Evolutionary conservation across 2,888 invertebrate species (phyloP).

Genomic region (Trypoxylon attenuatum): DNA sequence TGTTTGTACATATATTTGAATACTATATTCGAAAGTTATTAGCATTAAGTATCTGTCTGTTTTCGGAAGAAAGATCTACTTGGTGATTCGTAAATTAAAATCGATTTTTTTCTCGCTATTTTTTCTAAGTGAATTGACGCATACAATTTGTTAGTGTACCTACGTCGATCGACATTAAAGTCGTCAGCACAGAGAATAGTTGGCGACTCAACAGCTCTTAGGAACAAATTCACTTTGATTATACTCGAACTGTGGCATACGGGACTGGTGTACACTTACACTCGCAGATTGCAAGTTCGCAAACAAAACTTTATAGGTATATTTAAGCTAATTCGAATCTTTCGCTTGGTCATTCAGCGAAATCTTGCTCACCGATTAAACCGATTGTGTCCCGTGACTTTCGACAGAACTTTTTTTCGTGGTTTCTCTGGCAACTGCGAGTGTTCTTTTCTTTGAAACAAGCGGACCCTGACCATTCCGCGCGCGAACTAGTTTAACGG

Average conservation of each 20-base stretch:
- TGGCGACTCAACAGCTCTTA: conserved; percentile 34
- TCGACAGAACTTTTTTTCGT: conserved; percentile 25
- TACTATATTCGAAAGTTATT: too few species aligned
- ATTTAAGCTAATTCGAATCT: conserved; percentile 36
- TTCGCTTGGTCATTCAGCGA: conserved; percentile 26
- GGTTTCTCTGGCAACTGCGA: conserved; percentile 20
- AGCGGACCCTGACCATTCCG: conserved; percentile 44
- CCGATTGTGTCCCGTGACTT: conserved; percentile 34
- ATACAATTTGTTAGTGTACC: too few species aligned
- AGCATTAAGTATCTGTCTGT: too few species aligned
- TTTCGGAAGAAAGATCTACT: too few species aligned
- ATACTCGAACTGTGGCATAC: conserved; percentile 41
- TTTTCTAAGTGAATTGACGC: too few species aligned
- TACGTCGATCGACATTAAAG: conserved; percentile 40
- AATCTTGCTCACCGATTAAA: conserved; percentile 42
- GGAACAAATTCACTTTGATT: conserved; percentile 42
- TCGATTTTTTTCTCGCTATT: too few species aligned
- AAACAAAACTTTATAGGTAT: conserved; percentile 30
- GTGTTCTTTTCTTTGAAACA: conserved; percentile 28
- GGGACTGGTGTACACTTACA: too few species aligned
- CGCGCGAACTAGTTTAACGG: conserved; percentile 58
- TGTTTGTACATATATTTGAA: too few species aligned
- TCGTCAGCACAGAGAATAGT: conserved; percentile 33
- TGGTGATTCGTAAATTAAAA: too few species aligned
- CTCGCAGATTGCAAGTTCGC: conserved; percentile 38